A percentile compares a stretch with the other conserved stretches of the same genome.
phyloP scores from a whole-genome alignment of 2,888 invertebrate species.

The Cryptocephalus primarius region DNA sequence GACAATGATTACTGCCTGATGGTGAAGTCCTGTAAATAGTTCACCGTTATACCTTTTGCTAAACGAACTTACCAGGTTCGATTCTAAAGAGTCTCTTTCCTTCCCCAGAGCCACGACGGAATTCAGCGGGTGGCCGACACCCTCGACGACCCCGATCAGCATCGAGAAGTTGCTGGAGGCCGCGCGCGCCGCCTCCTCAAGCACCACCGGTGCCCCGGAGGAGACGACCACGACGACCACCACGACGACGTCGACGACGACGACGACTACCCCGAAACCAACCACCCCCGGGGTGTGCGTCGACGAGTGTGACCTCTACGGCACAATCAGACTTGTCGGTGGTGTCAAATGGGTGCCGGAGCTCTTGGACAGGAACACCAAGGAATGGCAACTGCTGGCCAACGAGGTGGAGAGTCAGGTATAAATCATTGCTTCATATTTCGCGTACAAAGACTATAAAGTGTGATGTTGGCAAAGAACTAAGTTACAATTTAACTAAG shows the following conservation, averaged over 20 bases:
- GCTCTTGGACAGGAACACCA: slow-evolving; percentile 72
- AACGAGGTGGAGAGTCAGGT: slow-evolving; percentile 74
- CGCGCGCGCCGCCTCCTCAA: slow-evolving; percentile 49
- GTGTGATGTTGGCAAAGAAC: no score
- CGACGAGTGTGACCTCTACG: slow-evolving; percentile 73
- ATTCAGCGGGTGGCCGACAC: slow-evolving; percentile 85
- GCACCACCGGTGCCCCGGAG: slow-evolving; percentile 34
- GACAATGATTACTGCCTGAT: no score
- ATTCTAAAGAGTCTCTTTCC: background rate
- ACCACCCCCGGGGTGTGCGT: slow-evolving; percentile 71
- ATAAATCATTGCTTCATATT: slow-evolving; percentile 13
- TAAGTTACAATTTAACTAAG: no score
- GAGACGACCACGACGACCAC: slow-evolving; percentile 39
- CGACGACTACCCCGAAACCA: slow-evolving; percentile 57
- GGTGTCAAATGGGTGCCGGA: slow-evolving; percentile 80
- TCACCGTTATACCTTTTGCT: no score
- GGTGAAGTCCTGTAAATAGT: no score
- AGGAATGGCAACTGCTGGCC: slow-evolving; percentile 76
- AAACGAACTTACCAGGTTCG: no score
- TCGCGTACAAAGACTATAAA: background rate
- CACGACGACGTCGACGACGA: slow-evolving; percentile 58
- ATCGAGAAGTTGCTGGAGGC: slow-evolving; percentile 68
- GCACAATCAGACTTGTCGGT: slow-evolving; percentile 73
- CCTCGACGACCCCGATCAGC: slow-evolving; percentile 77
- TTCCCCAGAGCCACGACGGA: slow-evolving; percentile 66